Percentiles rank a stretch among this genome's conserved stretches.
Conservation (phyloP, 2,797 vertebrate genomes). For the Pseudochaenichthys georgianus region DNA sequence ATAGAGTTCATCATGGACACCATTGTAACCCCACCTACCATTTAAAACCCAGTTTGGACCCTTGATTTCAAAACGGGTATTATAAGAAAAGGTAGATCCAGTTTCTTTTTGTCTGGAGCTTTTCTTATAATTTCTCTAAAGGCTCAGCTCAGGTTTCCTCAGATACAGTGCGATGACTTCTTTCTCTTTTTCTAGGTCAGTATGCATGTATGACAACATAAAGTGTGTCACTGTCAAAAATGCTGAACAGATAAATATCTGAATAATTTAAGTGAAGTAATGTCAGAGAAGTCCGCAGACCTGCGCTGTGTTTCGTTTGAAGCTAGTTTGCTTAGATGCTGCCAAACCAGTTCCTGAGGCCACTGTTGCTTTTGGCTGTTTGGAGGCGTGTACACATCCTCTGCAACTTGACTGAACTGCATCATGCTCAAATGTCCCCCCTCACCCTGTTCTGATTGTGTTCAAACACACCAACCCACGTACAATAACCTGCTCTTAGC, state of each 20-base stretch:
- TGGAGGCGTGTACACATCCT: constrained; percentile 45
- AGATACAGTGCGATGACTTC: constrained; percentile 15
- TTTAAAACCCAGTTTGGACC: neutral
- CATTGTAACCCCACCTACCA: neutral
- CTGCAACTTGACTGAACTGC: constrained; percentile 27
- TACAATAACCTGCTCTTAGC: constrained; percentile 11
- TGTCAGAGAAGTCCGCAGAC: constrained; percentile 19
- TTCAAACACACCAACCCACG: constrained; percentile 23
- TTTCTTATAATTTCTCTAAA: constrained; percentile 41
- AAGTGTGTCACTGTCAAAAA: constrained; percentile 2
- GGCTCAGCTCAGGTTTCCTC: constrained; percentile 59
- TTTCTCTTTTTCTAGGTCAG: constrained; percentile 6
- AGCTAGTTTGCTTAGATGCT: constrained; percentile 64
- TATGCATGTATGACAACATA: neutral
- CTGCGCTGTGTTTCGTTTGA: constrained; percentile 41
- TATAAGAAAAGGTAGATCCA: constrained; percentile 26
- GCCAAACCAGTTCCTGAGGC: constrained; percentile 72
- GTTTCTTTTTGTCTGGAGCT: constrained; percentile 30
- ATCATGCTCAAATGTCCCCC: constrained; percentile 35
- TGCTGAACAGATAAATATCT: neutral
- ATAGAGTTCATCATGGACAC: neutral
- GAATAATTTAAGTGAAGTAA: constrained; percentile 23
- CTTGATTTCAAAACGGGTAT: constrained; percentile 16
- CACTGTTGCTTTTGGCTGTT: constrained; percentile 35
- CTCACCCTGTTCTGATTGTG: constrained; percentile 26